Base-by-base conservation (phyloP, 2,888 invertebrate species). In the Doris montereyensis region DNA sequence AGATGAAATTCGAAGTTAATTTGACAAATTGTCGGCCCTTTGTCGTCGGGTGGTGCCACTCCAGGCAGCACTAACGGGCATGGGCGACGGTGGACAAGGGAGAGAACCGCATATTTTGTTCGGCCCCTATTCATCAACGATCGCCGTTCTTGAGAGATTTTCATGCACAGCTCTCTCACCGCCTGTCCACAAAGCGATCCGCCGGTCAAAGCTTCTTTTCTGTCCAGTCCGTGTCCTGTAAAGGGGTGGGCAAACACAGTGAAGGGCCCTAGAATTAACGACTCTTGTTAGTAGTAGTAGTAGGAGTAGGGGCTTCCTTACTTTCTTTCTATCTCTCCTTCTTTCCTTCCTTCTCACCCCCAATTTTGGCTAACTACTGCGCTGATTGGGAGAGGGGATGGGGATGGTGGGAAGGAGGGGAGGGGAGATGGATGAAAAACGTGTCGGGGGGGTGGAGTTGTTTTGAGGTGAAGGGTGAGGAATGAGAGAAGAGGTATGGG, bases 1-100 rank as follows among this genome's bases (percentile, higher is more conserved):
- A 73, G 65, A 65, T 65, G 71, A 73, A 73, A 78, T 78, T 73
- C 67, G 52, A 78, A 78, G 78, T 78, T 78, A 78, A 78, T 78
- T 78, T 78, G 78, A 73, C 78, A 78, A 78, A 78, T 78, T 78
- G 78, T 78, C 72, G 26, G 57, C 13, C 26, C 67, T 41, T 78
- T 73, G 72, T 72, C 4, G 35, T 8, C 5, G 2, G 4, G 5
- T 41, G 5, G 52, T 41, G 52, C 52, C 52, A 10, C 52, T 41
- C 17, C 8, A 41, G 17, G 17, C 8, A 17, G 52, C 8, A 41
- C 8, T 5, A 41, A 10, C 5, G 17, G 17, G 5, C 5, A 41
- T 17, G 52, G 52, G 17, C 52, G 17, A 10, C 52, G 52, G 52
- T 10, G 52, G 17, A 41, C 52, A 17, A 17, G 52, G 17, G 52